Percentiles rank a stretch among this genome's conserved stretches.
phyloP scores from a whole-genome alignment of 1,140 invertebrate species.

The Bombus breviceps region DNA sequence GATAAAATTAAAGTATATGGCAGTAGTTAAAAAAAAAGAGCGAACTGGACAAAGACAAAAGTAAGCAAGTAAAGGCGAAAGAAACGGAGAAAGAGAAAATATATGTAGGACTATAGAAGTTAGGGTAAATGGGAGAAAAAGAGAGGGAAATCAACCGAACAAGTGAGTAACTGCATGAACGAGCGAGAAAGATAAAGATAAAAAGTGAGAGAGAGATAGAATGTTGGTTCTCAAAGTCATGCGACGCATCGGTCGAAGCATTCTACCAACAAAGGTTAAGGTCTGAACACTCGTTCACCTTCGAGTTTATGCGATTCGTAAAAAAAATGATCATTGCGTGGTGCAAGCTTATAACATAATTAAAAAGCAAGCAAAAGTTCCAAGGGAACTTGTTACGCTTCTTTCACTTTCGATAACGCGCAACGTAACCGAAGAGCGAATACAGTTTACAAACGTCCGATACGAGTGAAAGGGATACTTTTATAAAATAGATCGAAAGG shows the following conservation, averaged over 20 bases:
- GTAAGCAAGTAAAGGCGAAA: not conserved
- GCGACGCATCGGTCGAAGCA: constrained; percentile 55
- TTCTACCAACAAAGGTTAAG: constrained; percentile 58
- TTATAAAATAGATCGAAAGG: constrained; percentile 20
- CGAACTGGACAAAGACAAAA: not conserved
- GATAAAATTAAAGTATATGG: constrained; percentile 10
- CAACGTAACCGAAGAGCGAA: constrained; percentile 1
- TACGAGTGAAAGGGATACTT: constrained; percentile 34
- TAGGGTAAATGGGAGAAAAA: constrained; percentile 16
- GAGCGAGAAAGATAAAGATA: not conserved
- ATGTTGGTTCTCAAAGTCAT: constrained; percentile 54
- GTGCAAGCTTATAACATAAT: not conserved
- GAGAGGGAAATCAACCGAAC: constrained; percentile 35
- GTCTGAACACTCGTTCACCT: constrained; percentile 54
- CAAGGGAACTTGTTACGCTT: constrained; percentile 46
- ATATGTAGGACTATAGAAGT: constrained; percentile 1
- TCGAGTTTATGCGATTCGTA: constrained; percentile 40
- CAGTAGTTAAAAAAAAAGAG: not conserved
- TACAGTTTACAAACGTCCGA: constrained; percentile 22
- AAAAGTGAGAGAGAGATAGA: not conserved
- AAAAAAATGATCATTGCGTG: constrained; percentile 6
- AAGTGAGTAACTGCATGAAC: constrained; percentile 34
- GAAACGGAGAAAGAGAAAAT: not conserved
- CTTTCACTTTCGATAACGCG: constrained; percentile 44
- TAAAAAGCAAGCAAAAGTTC: constrained; percentile 39